Base-by-base conservation (phyloP, 2,888 invertebrate species). In the Conistra vaccinii region DNA sequence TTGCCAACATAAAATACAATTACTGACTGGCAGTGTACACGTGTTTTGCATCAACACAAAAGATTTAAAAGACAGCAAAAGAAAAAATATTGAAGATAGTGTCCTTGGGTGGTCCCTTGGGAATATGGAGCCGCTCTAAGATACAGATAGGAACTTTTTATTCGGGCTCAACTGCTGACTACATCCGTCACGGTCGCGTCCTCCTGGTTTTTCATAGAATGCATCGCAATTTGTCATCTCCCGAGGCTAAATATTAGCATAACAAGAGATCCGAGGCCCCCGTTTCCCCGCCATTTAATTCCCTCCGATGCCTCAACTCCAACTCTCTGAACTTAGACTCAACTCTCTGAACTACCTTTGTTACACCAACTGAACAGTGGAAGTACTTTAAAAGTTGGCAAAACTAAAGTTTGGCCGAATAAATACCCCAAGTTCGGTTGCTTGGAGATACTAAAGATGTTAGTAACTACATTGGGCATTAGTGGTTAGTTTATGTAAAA, bases 141-240 rank as follows among this genome's bases (percentile, higher is more conserved):
- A 81, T 86, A 83, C 53, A 81, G 82, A 84, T 84, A 85, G 58
- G 75, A 85, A 69, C 60, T 84, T 87, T 80, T 87, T 82, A 81
- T 83, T 82, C 61, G 67, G 62, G 76, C 63, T 45, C 29, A 74
- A 78, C 32, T 80, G 20, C 62, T 35, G 62, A 57, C 65, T 71
- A 85, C 75, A 83, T 85, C 78, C 73, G 78, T 85, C 83, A 82
- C 55, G 77, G 78, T 55, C 51, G n/a, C 48, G 65, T 75, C 71
- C 76, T 55, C 70, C 58, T 78, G 68, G 71, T 80, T 87, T 87
- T 83, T 85, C 67, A 66, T 60, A 71, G 85, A 89, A 91, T 91
- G 89, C 92, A 91, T 86, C 88, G 87, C 89, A 90, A 92, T 92
- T 92, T 91, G 89, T 91, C 91, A 91, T 91, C 84, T 88, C 89